Base-by-base conservation (phyloP, 1,140 invertebrate genomes). In the Drosophila santomea region DNA sequence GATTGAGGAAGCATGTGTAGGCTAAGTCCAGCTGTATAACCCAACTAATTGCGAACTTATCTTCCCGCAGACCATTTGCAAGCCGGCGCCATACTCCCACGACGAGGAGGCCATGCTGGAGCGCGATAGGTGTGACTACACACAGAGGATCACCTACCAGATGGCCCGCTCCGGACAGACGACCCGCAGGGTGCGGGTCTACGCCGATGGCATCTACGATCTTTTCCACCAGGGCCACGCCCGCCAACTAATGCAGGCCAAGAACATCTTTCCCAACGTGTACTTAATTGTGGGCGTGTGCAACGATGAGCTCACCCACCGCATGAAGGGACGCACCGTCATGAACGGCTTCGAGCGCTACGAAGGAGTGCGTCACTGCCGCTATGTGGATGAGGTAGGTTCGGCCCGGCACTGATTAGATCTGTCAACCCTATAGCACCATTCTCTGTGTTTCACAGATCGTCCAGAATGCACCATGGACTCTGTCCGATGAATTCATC, bases 221-320 rank as follows among this genome's bases (percentile, higher is more conserved):
- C 68, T 92, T 43, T 98, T 98, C 93, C 98, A 98, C 93, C 97
- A 99, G 93, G 99, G 99, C 1, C 99, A 99, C 93, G 98, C 99
- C 25, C 94, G 98, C 54, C 99, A 99, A 92, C 93, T 99, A 36
- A 97, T 98, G 95, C 99, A 99, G 94, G 98, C 98, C 15, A 99
- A 99, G 93, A 98, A 97, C 92, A 94, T 98, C 39, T 99, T 99
- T 92, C 98, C 98, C 54, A 98, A 99, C 93, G 97, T 99, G 28
- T 99, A 99, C 93, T 95, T 99, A 10, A 99, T 99, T 82, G 98
- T 99, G 82, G 99, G 99, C 94, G 98, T 99, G 48, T 98, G 97
- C 93, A 98, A 95, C 90, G 98, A 99, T 93, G 94, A 95, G 15
- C 93, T 98, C 39, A 99, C 98, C 60, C 97, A 98, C 92, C 95